Percentiles rank a stretch among this genome's conserved stretches.
phyloP scores from a whole-genome alignment of 2,888 invertebrate genomes.

The Belgica antarctica region DNA sequence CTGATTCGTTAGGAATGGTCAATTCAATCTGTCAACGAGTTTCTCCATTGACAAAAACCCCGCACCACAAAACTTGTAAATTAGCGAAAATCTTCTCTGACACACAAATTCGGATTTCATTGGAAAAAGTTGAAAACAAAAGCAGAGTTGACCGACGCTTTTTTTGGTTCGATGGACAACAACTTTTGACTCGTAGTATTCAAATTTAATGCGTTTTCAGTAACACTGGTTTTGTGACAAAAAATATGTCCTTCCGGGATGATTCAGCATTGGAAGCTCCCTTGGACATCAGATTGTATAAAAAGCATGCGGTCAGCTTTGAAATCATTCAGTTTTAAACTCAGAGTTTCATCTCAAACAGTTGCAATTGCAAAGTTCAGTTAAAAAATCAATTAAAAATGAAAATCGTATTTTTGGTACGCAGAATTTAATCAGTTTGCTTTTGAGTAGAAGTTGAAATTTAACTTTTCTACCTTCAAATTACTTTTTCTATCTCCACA shows the following conservation, averaged over 20 bases:
- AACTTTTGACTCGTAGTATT: neutral
- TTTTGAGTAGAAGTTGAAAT: too few relatives aligned
- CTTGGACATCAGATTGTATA: neutral
- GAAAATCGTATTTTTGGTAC: constrained; percentile 20
- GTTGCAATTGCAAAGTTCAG: neutral
- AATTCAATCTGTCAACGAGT: too few relatives aligned
- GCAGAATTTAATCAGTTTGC: neutral
- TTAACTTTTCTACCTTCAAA: too few relatives aligned
- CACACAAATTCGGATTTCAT: too few relatives aligned
- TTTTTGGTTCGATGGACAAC: constrained; percentile 5
- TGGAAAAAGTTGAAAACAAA: too few relatives aligned
- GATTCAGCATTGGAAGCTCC: neutral
- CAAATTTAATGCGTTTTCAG: too few relatives aligned
- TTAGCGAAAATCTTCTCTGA: too few relatives aligned
- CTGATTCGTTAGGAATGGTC: too few relatives aligned
- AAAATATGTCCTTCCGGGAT: neutral
- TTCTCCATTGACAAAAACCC: too few relatives aligned
- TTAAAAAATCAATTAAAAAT: constrained; percentile 1
- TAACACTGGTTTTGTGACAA: neutral
- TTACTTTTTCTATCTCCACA: too few relatives aligned
- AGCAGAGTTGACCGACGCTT: neutral
- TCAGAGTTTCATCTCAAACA: constrained; percentile 16
- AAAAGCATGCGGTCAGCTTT: neutral
- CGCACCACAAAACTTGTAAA: too few relatives aligned
- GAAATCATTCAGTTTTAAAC: constrained; percentile 21